Conservation (phyloP, 2,888 invertebrate genomes). For the Xanthorhoe designata region DNA sequence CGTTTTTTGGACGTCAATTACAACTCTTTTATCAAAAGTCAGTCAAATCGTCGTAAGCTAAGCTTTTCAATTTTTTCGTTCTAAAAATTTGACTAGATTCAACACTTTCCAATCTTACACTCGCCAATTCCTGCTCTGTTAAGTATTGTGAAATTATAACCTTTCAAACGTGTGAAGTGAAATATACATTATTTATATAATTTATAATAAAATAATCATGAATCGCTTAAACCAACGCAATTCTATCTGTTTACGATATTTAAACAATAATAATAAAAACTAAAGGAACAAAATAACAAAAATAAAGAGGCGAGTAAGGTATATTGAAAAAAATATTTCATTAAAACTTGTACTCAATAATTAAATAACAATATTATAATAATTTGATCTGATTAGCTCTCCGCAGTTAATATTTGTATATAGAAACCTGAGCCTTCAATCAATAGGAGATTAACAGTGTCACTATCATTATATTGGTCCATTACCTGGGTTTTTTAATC, state of each 20-base stretch:
- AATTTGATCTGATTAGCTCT: slow-evolving; percentile 83
- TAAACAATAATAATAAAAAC: slow-evolving; percentile 83
- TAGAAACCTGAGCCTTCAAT: slow-evolving; percentile 71
- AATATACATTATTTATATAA: slow-evolving; percentile 66
- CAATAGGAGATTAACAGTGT: slow-evolving; percentile 68
- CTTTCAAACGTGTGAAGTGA: slow-evolving; percentile 73
- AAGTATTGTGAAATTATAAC: slow-evolving; percentile 58
- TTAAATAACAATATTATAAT: slow-evolving; percentile 85
- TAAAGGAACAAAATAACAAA: slow-evolving; percentile 85
- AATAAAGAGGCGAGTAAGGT: slow-evolving; percentile 81
- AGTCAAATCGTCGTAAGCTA: slow-evolving; percentile 77
- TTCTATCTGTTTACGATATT: slow-evolving; percentile 71
- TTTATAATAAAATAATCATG: slow-evolving; percentile 69
- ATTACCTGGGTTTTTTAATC: slow-evolving; percentile 60
- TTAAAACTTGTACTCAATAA: slow-evolving; percentile 85
- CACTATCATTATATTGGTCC: slow-evolving; percentile 77
- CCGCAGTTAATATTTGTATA: slow-evolving; percentile 62
- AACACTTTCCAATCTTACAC: slow-evolving; percentile 72
- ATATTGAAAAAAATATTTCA: slow-evolving; percentile 82
- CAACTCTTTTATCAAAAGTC: slow-evolving; percentile 66
- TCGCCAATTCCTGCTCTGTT: slow-evolving; percentile 63
- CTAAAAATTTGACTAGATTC: slow-evolving; percentile 84
- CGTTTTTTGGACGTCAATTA: slow-evolving; percentile 75
- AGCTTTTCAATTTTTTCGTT: slow-evolving; percentile 65
- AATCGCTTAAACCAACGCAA: slow-evolving; percentile 67